Conservation (phyloP, 2,113 vertebrate species). For the Clarias batrachus region DNA sequence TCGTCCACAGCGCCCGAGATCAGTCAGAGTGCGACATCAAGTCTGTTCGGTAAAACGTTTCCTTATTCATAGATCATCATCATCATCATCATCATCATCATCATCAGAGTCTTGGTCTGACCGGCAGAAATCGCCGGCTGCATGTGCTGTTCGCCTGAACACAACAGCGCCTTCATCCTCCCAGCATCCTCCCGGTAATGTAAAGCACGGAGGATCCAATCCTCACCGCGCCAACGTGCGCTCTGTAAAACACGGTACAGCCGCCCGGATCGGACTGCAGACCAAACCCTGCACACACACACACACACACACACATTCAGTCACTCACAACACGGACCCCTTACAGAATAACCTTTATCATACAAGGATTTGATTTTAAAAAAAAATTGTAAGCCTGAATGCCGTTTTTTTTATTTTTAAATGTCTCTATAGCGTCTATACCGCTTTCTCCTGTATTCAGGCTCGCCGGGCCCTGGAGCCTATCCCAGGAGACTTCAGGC, state of each 20-base stretch:
- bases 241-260: conserved; percentile 29
- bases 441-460: too few relatives aligned
- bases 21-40: neutral
- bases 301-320: too few relatives aligned
- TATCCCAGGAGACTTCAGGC: too few relatives aligned
- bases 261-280: conserved; percentile 2
- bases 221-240: conserved; percentile 32
- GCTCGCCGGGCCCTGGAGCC: too few relatives aligned
- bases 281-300: neutral
- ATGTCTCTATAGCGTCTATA: neutral
- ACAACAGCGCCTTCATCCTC: conserved; percentile 67
- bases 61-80: neutral
- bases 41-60: neutral
- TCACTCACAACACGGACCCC: too few relatives aligned
- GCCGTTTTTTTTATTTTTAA: neutral
- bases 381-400: neutral
- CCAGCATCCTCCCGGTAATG: conserved; percentile 54
- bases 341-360: neutral
- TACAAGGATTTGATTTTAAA: neutral
- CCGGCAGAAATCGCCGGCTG: conserved; percentile 39
- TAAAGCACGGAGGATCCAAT: conserved; percentile 61
- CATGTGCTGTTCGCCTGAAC: conserved; percentile 55
- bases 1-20: neutral
- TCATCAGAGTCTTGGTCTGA: neutral
- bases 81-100: neutral